Evolutionary conservation across 2,888 invertebrate species (phyloP), one percentile per base, ranked within the genome.

Genomic region (Synergus itoensis): DNA sequence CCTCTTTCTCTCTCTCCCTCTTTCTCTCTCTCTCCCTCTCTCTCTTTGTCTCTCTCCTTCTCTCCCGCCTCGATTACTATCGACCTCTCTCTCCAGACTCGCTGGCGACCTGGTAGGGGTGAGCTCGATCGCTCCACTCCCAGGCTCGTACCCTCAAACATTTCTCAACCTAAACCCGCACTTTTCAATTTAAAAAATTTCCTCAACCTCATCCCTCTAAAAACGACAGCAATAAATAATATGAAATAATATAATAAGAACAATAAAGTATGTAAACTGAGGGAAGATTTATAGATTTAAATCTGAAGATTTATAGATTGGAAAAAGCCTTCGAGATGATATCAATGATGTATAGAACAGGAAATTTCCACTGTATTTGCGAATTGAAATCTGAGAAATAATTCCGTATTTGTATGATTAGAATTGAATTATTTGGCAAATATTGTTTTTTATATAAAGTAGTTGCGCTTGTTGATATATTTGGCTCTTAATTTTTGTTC

Each of bases 41-140:
- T 77, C 76, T 77, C 69, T 64, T 80, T 83, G 60, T 57, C n/a
- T 40, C 45, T 48, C 63, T 80, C 83, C 77, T 78, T 81, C 53
- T 14, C 65, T 5, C 40, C 40, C 1, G 43, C 18, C 76, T 41
- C 75, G 63, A 28, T n/a, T 53, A 75, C 62, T 18, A n/a, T 69
- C 62, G 62, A 64, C 43, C 28, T 77, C 76, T 76, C 67, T 77
- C 77, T 77, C 77, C 67, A 43, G 81, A 77, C 79, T 81, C 81
- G 77, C 65, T 76, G 78, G 69, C 63, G 63, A 80, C 73, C 77
- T 78, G 78, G 80, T 67, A 76, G 80, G 40, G 67, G 40, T 36
- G 43, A 67, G 40, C 41, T 67, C 36, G 28, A 40, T 67, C 81
- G 79, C 81, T 82, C 84, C 79, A 82, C 36, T 43, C 73, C 60